phyloP scores from a whole-genome alignment of 2,113 vertebrate genomes.

The Chaetodon trifascialis region DNA sequence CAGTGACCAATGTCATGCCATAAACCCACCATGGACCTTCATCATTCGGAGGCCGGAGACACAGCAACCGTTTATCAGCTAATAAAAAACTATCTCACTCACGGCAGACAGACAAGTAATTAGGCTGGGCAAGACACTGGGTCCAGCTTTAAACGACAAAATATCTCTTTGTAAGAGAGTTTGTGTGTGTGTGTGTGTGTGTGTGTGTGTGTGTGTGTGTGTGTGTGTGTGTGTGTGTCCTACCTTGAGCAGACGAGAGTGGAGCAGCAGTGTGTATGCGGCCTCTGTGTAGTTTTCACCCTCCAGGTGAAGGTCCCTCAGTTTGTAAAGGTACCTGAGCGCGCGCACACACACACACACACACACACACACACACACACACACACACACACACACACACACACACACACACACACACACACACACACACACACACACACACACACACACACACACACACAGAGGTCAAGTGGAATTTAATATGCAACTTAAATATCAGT shows the following conservation, averaged over 20 bases:
- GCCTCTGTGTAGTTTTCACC: conserved; percentile 97
- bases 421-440: background rate
- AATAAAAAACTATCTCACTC: conserved; percentile 42
- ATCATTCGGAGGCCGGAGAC: conserved; percentile 55
- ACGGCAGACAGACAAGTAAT: conserved; percentile 37
- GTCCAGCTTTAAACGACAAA: conserved; percentile 5
- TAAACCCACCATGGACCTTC: conserved; percentile 61
- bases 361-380: too few relatives aligned
- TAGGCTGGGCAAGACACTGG: conserved; percentile 16
- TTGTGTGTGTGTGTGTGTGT: conserved; percentile 4
- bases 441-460: conserved; percentile 3
- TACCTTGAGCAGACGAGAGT: conserved; percentile 96
- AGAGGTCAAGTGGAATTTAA: conserved; percentile 7
- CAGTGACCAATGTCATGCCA: conserved; percentile 21
- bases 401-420: too few relatives aligned
- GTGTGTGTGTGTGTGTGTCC: conserved; percentile 32
- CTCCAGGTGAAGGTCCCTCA: conserved; percentile 96
- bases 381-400: too few relatives aligned
- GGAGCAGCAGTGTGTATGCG: conserved; percentile 94
- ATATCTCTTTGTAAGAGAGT: background rate
- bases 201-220: conserved; percentile 28
- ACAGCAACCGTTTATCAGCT: conserved; percentile 58
- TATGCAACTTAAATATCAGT: conserved; percentile 22
- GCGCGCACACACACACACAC: background rate
- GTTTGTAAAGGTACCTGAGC: conserved; percentile 94